Evolutionary conservation across 2,888 invertebrate genomes (phyloP), one percentile per base, ranked within the genome.

Genomic region (Chouioia cunea): DNA sequence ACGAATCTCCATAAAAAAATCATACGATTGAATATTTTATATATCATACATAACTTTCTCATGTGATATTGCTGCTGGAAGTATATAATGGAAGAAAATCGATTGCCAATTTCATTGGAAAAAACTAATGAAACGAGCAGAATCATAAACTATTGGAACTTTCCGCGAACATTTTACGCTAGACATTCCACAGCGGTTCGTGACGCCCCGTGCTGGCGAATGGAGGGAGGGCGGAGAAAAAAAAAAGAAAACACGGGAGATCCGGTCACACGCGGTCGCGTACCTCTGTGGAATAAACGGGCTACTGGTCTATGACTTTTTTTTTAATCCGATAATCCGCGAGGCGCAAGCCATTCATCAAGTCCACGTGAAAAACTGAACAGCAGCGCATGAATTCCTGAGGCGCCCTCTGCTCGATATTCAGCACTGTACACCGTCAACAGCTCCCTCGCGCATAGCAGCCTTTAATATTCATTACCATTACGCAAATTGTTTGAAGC

Each of bases 391-490:
- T 53, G 52, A 66, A 66, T 59, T 66, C 52, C 58, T 50, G 50
- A 43, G 14, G 23, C 14, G 3, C 12, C 10, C 46, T 0, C 14
- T 16, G 22, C 58, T 62, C 68, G 62, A 68, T 68, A 68, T 68
- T 62, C 68, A 12, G 48, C 15, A 3, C 36, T 36, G 36, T 10
- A 36, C 36, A 36, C 12, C 10, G 36, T n/a, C n/a, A n/a, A n/a
- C n/a, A n/a, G n/a, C n/a, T n/a, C n/a, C 27, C 27, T 27, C 46
- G 12, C 4, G 16, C 43, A n/a, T n/a, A n/a, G 48, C 2, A 10
- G n/a, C 67, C 54, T 62, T 68, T 68, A 66, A 68, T 62, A 68
- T 68, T 68, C 68, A 68, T 68, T 62, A 62, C 62, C 62, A 62
- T 62, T 68, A 62, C 68, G 60, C 62, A 52, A 62, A 68, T 68